Conservation (phyloP, 2,797 vertebrate species). For the Amazona ochrocephala region DNA sequence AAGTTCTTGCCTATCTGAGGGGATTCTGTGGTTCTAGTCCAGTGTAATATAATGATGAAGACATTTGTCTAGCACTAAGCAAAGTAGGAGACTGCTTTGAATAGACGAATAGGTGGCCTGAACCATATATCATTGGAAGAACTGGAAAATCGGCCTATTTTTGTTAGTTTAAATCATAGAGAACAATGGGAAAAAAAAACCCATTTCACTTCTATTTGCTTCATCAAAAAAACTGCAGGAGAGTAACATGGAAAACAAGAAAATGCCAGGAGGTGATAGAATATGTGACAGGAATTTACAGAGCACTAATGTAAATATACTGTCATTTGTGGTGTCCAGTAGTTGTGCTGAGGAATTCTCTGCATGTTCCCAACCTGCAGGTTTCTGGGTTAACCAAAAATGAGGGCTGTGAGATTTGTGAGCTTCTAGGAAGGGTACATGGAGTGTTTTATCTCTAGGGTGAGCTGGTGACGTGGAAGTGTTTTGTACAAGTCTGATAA, state of each 20-base stretch:
- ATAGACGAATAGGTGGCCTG: not conserved
- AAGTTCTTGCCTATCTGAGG: not conserved
- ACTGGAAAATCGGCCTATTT: not conserved
- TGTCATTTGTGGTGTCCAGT: not conserved
- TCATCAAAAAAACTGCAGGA: not conserved
- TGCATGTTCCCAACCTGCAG: accelerated
- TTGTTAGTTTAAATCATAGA: not conserved
- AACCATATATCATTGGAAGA: not conserved
- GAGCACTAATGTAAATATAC: not conserved
- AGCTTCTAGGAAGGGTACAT: not conserved
- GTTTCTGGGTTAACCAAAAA: not conserved
- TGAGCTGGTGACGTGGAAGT: not conserved
- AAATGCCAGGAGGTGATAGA: not conserved
- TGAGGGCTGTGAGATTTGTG: accelerated
- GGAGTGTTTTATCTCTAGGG: not conserved
- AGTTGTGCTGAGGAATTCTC: not conserved
- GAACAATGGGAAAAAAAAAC: not conserved
- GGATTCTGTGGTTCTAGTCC: not conserved
- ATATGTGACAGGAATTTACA: not conserved
- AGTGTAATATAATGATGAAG: not conserved
- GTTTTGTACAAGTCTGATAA: not conserved
- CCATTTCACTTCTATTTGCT: not conserved
- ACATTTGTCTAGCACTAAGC: not conserved
- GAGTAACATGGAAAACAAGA: not conserved
- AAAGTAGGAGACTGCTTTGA: not conserved